These are phyloP conservation scores for Rissa tridactyla DNA, from an alignment of 2,113 vertebrate species.

Conservation along the genomic window DNA sequence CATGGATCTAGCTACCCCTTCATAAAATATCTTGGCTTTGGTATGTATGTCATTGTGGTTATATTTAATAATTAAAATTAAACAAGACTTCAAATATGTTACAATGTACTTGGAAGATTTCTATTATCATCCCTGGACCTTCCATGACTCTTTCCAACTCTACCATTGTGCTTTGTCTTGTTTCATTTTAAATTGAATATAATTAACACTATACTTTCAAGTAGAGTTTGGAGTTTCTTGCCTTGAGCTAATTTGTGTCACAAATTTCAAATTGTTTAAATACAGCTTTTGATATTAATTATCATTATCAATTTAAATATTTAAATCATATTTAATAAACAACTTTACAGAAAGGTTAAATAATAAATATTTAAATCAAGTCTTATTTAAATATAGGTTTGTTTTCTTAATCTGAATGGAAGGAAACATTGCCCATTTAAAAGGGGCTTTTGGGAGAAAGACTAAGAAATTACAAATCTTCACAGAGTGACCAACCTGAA, in stretches of 20 bases:
- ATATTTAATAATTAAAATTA: background rate
- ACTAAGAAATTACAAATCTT: slow-evolving; percentile 52
- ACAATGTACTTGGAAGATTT: background rate
- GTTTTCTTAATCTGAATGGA: slow-evolving; percentile 13
- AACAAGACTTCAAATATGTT: background rate
- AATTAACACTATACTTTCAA: background rate
- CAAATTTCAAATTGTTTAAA: slow-evolving; percentile 34
- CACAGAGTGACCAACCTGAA: slow-evolving; percentile 39
- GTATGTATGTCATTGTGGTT: background rate
- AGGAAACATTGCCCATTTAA: slow-evolving; percentile 13
- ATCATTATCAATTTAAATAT: background rate
- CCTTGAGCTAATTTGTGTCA: slow-evolving; percentile 34
- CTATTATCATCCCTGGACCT: background rate
- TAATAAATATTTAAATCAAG: background rate
- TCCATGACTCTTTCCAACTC: background rate
- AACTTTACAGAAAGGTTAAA: background rate
- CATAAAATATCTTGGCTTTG: background rate
- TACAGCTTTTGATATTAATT: background rate
- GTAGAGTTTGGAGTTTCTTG: slow-evolving; percentile 1
- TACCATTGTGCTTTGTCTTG: background rate
- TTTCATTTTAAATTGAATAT: slow-evolving; percentile 25
- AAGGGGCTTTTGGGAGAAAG: slow-evolving; percentile 15
- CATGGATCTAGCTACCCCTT: background rate
- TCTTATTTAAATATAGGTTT: background rate
- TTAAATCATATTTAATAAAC: background rate